phyloP scores from a whole-genome alignment of 2,888 invertebrate genomes.

The Perizoma affinitatum region DNA sequence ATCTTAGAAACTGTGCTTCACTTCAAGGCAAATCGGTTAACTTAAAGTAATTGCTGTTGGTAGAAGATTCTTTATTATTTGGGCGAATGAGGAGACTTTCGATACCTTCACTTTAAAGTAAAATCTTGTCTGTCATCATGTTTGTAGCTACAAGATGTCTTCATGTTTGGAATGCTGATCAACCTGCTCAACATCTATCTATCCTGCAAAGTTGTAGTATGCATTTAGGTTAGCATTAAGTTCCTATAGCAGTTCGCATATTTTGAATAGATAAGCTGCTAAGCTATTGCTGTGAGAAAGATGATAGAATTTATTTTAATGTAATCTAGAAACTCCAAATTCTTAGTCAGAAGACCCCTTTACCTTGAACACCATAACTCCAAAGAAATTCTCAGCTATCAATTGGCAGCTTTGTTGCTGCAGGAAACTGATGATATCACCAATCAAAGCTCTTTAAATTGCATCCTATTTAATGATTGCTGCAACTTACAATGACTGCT shows the following conservation, averaged over 20 bases:
- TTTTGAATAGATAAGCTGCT: no score
- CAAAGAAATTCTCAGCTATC: no score
- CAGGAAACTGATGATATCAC: constrained; percentile 23
- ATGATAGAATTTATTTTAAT: no score
- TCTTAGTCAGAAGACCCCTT: no score
- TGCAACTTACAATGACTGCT: constrained; percentile 26
- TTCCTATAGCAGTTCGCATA: no score
- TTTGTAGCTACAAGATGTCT: not conserved
- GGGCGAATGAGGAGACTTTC: constrained; percentile 14
- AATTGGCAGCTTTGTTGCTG: not conserved
- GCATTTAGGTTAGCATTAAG: no score
- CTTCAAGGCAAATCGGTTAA: constrained; percentile 20
- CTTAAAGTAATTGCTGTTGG: constrained; percentile 5
- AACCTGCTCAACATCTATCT: no score
- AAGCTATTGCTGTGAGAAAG: no score
- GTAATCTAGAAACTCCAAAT: no score
- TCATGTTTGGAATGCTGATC: not conserved
- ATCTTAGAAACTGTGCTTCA: not conserved
- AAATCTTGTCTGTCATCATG: constrained; percentile 6
- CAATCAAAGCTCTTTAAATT: constrained; percentile 22
- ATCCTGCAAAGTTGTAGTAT: no score
- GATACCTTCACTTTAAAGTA: constrained; percentile 9
- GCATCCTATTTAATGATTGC: constrained; percentile 16
- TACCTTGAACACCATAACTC: no score
- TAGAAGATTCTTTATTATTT: constrained; percentile 15